A percentile compares a stretch with the other conserved stretches of the same genome.
Conservation (phyloP, 2,113 vertebrate genomes). For the Macaca nemestrina region DNA sequence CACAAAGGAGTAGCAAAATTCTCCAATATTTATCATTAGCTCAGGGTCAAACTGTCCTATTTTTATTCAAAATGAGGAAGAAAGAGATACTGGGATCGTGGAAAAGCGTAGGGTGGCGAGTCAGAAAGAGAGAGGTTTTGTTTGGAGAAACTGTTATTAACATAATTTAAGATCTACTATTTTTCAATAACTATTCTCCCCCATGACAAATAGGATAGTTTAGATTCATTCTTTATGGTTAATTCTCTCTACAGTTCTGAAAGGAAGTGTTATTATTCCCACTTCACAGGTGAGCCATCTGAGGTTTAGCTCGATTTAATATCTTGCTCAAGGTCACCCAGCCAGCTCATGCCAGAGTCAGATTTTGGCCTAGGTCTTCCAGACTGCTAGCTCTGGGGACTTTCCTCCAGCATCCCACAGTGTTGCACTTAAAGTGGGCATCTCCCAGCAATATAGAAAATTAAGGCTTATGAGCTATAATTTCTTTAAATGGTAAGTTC, state of each 20-base stretch:
- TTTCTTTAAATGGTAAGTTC: background rate
- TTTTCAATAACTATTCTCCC: background rate
- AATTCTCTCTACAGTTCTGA: background rate
- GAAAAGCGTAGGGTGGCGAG: background rate
- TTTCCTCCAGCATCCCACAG: too few relatives aligned
- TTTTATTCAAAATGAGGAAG: background rate
- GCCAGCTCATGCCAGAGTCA: background rate
- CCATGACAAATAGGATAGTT: background rate
- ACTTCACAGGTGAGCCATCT: background rate
- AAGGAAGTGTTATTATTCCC: background rate
- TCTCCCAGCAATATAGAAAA: background rate
- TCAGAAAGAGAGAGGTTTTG: background rate
- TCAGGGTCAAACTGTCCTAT: background rate
- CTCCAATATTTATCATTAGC: background rate
- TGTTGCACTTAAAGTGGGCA: background rate
- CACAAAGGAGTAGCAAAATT: conserved; percentile 18
- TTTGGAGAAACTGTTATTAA: background rate
- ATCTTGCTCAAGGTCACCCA: background rate
- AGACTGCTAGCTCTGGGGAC: too few relatives aligned
- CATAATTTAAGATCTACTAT: background rate
- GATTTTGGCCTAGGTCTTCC: background rate
- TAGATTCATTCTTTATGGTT: background rate
- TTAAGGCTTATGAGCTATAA: background rate
- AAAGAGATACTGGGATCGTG: background rate
- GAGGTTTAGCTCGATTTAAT: background rate